Conservation (phyloP, 1,140 invertebrate species). For the Meloidogyne chitwoodi region DNA sequence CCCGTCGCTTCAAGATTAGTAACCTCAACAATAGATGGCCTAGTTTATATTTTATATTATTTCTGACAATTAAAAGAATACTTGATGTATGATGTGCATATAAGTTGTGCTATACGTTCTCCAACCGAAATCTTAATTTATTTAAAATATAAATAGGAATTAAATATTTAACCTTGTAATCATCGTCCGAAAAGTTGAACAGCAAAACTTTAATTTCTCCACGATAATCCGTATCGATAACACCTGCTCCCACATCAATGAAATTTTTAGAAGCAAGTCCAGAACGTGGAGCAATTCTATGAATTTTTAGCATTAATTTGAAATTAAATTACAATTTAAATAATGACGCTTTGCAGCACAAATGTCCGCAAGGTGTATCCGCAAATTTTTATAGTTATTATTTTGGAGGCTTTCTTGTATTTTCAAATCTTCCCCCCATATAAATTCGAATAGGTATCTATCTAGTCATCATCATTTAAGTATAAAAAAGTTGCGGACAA, state of each 20-base stretch:
- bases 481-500: too few species aligned
- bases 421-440: too few species aligned
- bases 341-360: too few species aligned
- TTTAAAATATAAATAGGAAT: not conserved
- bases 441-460: too few species aligned
- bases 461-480: too few species aligned
- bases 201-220: slow-evolving; percentile 81
- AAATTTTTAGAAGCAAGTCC: slow-evolving; percentile 89
- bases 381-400: too few species aligned
- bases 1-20: slow-evolving; percentile 35
- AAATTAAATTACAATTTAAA: not conserved
- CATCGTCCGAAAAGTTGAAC: slow-evolving; percentile 77
- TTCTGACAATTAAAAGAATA: not conserved
- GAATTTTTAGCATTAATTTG: not conserved
- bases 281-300: slow-evolving; percentile 80
- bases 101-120: slow-evolving; percentile 87
- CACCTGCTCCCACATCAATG: slow-evolving; percentile 92
- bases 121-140: slow-evolving; percentile 67
- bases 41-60: slow-evolving; percentile 54
- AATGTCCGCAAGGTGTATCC: too few species aligned
- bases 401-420: too few species aligned
- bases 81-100: not conserved
- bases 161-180: slow-evolving; percentile 70
- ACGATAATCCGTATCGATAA: slow-evolving; percentile 86
- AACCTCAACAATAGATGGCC: slow-evolving; percentile 77